Percentiles rank a stretch among this genome's conserved stretches.
Evolutionary conservation across 2,888 invertebrate genomes (phyloP).

Genomic region (Zaprionus lineosus): DNA sequence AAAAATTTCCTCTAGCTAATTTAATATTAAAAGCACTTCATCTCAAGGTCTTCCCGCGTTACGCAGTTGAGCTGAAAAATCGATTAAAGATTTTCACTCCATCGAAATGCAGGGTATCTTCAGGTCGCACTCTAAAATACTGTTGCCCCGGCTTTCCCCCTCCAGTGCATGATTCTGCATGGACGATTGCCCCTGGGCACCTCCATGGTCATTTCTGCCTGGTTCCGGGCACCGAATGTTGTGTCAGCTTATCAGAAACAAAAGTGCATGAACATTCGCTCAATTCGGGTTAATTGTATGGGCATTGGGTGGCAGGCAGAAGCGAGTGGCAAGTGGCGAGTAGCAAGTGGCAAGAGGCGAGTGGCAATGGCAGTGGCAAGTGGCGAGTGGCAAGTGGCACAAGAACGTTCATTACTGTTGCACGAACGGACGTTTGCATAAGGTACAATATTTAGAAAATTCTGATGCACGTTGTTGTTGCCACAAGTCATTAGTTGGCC

Average conservation of each 20-base stretch:
- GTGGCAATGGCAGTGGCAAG: no score
- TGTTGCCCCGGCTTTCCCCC: no score
- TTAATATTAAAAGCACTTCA: no score
- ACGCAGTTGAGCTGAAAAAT: no score
- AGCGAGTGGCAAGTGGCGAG: background rate
- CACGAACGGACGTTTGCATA: slow-evolving; percentile 34
- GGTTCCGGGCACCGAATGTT: slow-evolving; percentile 31
- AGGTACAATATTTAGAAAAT: slow-evolving; percentile 46
- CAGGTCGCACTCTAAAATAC: no score
- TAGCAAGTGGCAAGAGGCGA: no score
- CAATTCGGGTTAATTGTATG: slow-evolving; percentile 75
- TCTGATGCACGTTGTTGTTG: slow-evolving; percentile 31
- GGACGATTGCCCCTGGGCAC: slow-evolving; percentile 1
- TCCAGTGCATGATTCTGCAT: no score
- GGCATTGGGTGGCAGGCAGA: slow-evolving; percentile 29
- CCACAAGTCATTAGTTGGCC: slow-evolving; percentile 51
- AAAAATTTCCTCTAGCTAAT: no score
- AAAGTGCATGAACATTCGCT: slow-evolving; percentile 56
- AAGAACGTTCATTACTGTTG: slow-evolving; percentile 35
- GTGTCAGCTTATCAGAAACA: slow-evolving; percentile 57
- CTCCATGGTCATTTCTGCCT: slow-evolving; percentile 30
- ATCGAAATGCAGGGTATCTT: slow-evolving; percentile 6
- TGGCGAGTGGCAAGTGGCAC: background rate
- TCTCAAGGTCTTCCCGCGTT: no score
- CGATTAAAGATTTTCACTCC: no score